Conservation (phyloP, 1,140 invertebrate genomes). For the Atopsyche davidsoni region DNA sequence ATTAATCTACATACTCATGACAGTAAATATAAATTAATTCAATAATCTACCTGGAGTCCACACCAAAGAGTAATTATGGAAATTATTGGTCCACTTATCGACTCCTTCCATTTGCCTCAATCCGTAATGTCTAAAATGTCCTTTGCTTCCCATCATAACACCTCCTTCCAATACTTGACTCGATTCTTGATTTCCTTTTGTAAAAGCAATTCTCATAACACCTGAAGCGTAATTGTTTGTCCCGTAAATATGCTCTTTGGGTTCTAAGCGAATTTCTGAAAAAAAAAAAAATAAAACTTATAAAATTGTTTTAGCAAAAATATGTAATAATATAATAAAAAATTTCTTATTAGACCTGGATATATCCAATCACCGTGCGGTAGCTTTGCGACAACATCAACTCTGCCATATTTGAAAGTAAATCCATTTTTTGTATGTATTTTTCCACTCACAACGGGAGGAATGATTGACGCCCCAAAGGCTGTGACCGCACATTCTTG, state of each 20-base stretch:
- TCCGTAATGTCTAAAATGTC: conserved; percentile 36
- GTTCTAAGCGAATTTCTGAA: conserved; percentile 53
- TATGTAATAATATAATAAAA: neutral
- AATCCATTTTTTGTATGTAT: conserved; percentile 61
- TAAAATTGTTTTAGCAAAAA: neutral
- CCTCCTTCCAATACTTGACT: conserved; percentile 41
- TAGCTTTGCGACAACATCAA: conserved; percentile 71
- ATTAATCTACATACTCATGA: neutral
- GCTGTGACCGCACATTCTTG: conserved; percentile 48
- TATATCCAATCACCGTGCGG: conserved; percentile 74
- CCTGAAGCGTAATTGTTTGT: conserved; percentile 47
- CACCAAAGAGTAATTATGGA: conserved; percentile 56
- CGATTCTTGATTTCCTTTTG: conserved; percentile 41
- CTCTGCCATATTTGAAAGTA: conserved; percentile 62
- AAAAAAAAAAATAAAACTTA: neutral
- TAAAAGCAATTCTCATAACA: conserved; percentile 45
- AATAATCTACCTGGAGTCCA: conserved; percentile 53
- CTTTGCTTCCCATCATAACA: conserved; percentile 36
- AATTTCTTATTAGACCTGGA: conserved; percentile 50
- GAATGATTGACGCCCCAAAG: conserved; percentile 51
- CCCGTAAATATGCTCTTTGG: conserved; percentile 48
- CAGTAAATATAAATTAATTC: neutral
- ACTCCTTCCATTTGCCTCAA: conserved; percentile 39
- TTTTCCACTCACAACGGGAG: conserved; percentile 62
- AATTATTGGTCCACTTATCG: conserved; percentile 54